These are phyloP conservation scores for Oreortyx pictus DNA, from an alignment of 2,797 vertebrate species.

Conservation along the genomic window DNA sequence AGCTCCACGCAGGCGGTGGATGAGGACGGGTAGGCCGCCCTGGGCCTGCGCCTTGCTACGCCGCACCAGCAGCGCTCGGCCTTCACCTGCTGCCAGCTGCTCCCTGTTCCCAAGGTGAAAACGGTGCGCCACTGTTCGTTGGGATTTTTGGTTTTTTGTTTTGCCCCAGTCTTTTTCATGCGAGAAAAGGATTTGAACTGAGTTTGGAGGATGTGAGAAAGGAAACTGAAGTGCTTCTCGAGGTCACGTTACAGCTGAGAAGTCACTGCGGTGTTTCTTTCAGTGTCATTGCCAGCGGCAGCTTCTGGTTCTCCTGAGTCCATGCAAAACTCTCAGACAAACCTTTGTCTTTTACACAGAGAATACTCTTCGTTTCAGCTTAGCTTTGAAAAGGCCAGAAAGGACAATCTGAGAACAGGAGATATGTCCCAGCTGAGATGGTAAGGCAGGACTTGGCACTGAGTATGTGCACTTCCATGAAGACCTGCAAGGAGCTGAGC, in stretches of 20 bases:
- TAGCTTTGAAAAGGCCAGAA: background rate
- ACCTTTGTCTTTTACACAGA: background rate
- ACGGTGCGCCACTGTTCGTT: fast-evolving
- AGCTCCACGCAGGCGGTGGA: too few species aligned
- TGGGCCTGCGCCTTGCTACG: too few species aligned
- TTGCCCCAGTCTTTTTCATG: background rate
- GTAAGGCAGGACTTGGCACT: background rate
- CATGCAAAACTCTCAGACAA: background rate
- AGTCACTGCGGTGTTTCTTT: background rate
- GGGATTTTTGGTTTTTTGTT: too few species aligned
- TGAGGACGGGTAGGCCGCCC: too few species aligned
- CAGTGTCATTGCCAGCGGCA: fast-evolving
- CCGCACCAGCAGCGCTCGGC: background rate
- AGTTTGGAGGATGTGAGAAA: background rate
- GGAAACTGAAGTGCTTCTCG: background rate
- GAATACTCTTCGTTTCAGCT: background rate
- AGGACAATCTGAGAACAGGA: background rate
- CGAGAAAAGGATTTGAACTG: background rate
- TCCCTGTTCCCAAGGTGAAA: background rate
- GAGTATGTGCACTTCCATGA: fast-evolving
- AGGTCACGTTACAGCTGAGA: background rate
- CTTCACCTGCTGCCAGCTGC: background rate
- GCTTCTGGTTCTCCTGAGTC: background rate
- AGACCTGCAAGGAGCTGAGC: background rate
- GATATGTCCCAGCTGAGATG: fast-evolving